Percentiles rank a stretch among this genome's conserved stretches.
phyloP scores from a whole-genome alignment of 2,113 vertebrate species.

The Hucho hucho region DNA sequence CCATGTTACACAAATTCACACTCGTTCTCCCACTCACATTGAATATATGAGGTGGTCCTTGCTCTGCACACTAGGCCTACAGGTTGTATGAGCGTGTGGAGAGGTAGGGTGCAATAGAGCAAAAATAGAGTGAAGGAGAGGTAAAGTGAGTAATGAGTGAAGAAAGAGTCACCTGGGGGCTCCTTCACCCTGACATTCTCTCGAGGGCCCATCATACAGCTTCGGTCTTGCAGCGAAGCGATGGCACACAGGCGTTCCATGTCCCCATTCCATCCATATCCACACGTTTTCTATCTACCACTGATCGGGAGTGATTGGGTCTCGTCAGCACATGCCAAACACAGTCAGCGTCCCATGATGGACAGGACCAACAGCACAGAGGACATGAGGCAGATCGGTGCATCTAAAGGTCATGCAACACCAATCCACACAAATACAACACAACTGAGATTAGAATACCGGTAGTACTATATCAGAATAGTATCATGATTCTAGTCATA shows the following conservation, averaged over 20 bases:
- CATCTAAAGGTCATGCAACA: constrained; percentile 44
- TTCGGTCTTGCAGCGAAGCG: constrained; percentile 38
- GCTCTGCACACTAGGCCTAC: not conserved
- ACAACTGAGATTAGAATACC: not conserved
- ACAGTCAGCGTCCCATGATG: constrained; percentile 50
- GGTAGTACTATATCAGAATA: not conserved
- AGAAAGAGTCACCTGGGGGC: constrained; percentile 62
- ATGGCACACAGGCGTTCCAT: constrained; percentile 62
- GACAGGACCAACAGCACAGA: not conserved
- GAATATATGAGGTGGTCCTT: not conserved
- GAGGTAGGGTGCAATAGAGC: not conserved
- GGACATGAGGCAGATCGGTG: not conserved
- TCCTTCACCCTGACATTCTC: constrained; percentile 50
- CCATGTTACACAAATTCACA: too few relatives aligned
- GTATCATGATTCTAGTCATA: too few relatives aligned
- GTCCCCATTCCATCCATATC: constrained; percentile 76
- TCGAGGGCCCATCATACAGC: constrained; percentile 60
- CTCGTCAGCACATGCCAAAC: constrained; percentile 71
- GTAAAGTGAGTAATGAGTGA: constrained; percentile 7
- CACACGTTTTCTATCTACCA: constrained; percentile 61
- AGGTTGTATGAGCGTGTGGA: not conserved
- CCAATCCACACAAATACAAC: constrained; percentile 22
- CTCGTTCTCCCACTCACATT: not conserved
- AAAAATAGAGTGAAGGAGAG: not conserved
- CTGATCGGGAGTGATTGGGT: constrained; percentile 67